Evolutionary conservation across 1,140 invertebrate genomes (phyloP).

Genomic region (Heterodera schachtii): DNA sequence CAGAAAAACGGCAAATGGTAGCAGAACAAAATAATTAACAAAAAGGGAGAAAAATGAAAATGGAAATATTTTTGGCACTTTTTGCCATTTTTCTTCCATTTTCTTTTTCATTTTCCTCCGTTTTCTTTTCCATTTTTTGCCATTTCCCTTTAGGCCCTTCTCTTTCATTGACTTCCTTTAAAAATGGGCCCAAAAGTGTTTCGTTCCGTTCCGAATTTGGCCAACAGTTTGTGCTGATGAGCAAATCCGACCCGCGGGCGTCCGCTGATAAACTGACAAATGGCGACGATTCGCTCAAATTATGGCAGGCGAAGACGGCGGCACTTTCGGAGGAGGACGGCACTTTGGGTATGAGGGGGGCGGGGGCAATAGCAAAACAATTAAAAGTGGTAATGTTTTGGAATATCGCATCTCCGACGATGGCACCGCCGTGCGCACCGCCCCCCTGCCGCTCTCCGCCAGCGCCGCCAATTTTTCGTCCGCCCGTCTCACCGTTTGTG

Average conservation of each 20-base stretch:
- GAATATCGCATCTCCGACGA: slow-evolving; percentile 16
- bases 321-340: slow-evolving; percentile 6
- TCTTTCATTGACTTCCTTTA: background rate
- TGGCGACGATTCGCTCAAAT: background rate
- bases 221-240: background rate
- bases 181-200: background rate
- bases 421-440: background rate
- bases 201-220: background rate
- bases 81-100: background rate
- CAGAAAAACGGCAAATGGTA: background rate
- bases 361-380: background rate
- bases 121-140: no score
- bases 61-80: background rate
- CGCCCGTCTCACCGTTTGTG: slow-evolving; percentile 22
- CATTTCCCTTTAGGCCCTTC: no score
- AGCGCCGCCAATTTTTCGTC: background rate
- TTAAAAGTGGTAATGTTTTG: background rate
- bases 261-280: background rate
- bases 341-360: background rate
- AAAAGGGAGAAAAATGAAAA: background rate
- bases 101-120: no score
- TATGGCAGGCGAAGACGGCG: slow-evolving; percentile 3
- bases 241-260: background rate
- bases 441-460: background rate
- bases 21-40: background rate